Evolutionary conservation across 2,113 vertebrate genomes (phyloP).

Genomic region (Buteo buteo): DNA sequence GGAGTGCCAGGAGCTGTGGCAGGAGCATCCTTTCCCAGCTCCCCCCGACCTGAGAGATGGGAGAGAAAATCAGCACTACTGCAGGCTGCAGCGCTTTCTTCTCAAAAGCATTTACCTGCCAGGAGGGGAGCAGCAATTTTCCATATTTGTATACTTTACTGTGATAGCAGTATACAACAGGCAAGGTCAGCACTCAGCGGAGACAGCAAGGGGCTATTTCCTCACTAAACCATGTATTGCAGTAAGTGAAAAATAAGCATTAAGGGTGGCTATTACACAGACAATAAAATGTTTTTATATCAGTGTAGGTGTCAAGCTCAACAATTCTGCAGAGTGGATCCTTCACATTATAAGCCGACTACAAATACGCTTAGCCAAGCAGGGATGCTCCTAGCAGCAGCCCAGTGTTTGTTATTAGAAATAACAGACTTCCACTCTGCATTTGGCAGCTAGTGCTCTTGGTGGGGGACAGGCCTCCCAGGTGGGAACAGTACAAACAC

Average conservation of each 20-base stretch:
- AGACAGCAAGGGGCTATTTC: not conserved
- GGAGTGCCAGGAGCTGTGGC: not conserved
- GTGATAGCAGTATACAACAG: not conserved
- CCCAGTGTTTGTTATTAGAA: not conserved
- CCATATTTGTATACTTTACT: not conserved
- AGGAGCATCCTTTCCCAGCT: not conserved
- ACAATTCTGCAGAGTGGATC: not conserved
- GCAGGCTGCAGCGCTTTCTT: not conserved
- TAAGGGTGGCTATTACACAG: not conserved
- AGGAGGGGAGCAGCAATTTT: not conserved
- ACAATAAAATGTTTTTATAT: conserved; percentile 29
- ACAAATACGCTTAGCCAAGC: not conserved
- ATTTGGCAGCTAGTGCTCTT: rapidly evolving
- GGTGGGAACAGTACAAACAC: not conserved
- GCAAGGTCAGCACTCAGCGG: not conserved
- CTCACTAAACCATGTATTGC: not conserved
- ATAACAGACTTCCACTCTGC: not conserved
- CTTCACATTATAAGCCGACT: not conserved
- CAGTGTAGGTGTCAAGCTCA: not conserved
- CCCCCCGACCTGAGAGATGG: not conserved
- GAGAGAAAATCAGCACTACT: not conserved
- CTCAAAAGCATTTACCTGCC: not conserved
- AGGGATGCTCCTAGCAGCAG: not conserved
- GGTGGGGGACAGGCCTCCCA: too few species aligned
- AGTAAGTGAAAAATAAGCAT: conserved; percentile 12